Evolutionary conservation across 1,140 invertebrate species (phyloP).

Genomic region (Pectinophora gossypiella): DNA sequence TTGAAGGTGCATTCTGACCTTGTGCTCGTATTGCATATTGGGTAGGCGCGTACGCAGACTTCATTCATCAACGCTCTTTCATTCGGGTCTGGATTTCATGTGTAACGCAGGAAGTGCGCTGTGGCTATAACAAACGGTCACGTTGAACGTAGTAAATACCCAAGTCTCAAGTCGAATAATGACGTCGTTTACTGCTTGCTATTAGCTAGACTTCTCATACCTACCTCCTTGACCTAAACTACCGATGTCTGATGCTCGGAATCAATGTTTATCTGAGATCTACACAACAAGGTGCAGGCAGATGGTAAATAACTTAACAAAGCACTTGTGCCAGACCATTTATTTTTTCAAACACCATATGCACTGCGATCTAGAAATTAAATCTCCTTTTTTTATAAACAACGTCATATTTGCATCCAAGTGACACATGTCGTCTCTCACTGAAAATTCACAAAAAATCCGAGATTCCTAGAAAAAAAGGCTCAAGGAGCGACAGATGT

Average conservation of each 20-base stretch:
- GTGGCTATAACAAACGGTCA: no score
- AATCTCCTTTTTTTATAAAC: conserved; percentile 49
- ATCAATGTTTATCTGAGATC: conserved; percentile 16
- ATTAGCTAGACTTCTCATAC: no score
- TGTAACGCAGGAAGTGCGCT: no score
- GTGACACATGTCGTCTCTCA: conserved; percentile 50
- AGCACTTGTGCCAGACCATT: conserved; percentile 53
- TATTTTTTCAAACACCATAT: conserved; percentile 65
- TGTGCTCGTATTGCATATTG: conserved; percentile 46
- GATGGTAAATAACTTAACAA: conserved; percentile 40
- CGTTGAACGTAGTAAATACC: no score
- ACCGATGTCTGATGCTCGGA: neutral
- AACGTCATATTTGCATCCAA: conserved; percentile 64
- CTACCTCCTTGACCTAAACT: no score
- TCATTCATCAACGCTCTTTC: no score
- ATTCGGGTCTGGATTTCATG: no score
- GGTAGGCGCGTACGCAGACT: no score
- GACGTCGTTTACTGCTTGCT: no score
- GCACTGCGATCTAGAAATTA: conserved; percentile 45
- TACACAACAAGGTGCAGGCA: conserved; percentile 38
- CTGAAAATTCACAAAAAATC: conserved; percentile 40
- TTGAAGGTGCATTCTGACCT: conserved; percentile 64
- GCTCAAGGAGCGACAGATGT: conserved; percentile 63
- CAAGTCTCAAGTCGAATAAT: no score
- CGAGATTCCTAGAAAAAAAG: conserved; percentile 46